Conservation (phyloP, 2,888 invertebrate genomes). For the Tanypteryx hageni region DNA sequence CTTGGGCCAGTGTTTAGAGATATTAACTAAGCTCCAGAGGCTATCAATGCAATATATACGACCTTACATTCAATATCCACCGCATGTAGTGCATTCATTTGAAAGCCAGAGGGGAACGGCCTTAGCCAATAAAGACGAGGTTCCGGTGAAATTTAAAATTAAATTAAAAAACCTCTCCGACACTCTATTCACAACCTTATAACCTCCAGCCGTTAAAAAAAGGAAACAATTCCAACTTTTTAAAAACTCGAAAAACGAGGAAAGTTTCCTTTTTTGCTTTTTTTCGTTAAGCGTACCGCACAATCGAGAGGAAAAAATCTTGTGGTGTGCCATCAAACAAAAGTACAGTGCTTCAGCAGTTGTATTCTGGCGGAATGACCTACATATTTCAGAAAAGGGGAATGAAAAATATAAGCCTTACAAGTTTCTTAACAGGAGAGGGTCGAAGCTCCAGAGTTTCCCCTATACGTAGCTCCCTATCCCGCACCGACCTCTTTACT, state of each 20-base stretch:
- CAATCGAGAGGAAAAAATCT: not conserved
- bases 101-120: not conserved
- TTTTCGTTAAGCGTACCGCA: not conserved
- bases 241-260: not conserved
- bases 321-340: conserved; percentile 15
- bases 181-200: not conserved
- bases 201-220: conserved; percentile 20
- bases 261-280: not conserved
- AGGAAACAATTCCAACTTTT: not conserved
- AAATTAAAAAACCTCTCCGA: not conserved
- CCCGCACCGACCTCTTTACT: not conserved
- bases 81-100: not conserved
- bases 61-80: not conserved
- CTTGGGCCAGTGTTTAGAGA: too few species aligned
- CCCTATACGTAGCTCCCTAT: not conserved
- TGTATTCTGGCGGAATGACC: conserved; percentile 20
- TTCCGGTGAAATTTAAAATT: not conserved
- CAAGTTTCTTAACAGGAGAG: conserved; percentile 48
- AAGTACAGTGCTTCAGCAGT: not conserved
- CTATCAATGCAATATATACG: not conserved
- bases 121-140: not conserved
- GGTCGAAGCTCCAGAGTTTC: conserved; percentile 34
- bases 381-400: conserved; percentile 36
- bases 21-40: not conserved
- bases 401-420: conserved; percentile 20